Conservation (phyloP, 2,888 invertebrate species). For the Lepidocyrtinus sp. region DNA sequence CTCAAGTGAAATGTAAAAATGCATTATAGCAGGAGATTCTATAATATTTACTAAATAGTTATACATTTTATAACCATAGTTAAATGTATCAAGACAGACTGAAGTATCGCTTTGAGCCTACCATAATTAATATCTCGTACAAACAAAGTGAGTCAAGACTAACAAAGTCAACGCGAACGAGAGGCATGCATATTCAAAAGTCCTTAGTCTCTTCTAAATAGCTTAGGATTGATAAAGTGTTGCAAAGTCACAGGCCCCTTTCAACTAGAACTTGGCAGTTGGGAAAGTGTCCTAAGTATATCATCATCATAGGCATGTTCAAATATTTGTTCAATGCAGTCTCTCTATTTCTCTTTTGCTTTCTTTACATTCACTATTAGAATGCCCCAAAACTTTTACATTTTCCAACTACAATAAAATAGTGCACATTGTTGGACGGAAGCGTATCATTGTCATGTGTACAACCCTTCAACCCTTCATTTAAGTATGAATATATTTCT, state of each 20-base stretch:
- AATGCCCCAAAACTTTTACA: not conserved
- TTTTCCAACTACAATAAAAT: not conserved
- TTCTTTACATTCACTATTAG: not conserved
- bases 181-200: too few species aligned
- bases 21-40: not conserved
- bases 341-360: constrained; percentile 42
- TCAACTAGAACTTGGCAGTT: not conserved
- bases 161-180: too few species aligned
- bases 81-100: too few species aligned
- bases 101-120: not conserved
- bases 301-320: constrained; percentile 28
- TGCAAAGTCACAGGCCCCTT: not conserved
- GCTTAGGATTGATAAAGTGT: not conserved
- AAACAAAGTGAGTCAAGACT: constrained; percentile 5
- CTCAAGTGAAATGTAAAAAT: not conserved
- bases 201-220: too few species aligned
- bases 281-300: constrained; percentile 22
- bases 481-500: not conserved
- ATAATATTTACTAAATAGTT: not conserved
- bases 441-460: too few species aligned
- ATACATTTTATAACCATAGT: too few species aligned
- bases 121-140: not conserved
- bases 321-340: constrained; percentile 60
- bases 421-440: not conserved
- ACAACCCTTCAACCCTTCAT: not conserved